These are phyloP conservation scores for Himalopsyche tibetana DNA, from an alignment of 2,888 invertebrate species.

Conservation along the genomic window DNA sequence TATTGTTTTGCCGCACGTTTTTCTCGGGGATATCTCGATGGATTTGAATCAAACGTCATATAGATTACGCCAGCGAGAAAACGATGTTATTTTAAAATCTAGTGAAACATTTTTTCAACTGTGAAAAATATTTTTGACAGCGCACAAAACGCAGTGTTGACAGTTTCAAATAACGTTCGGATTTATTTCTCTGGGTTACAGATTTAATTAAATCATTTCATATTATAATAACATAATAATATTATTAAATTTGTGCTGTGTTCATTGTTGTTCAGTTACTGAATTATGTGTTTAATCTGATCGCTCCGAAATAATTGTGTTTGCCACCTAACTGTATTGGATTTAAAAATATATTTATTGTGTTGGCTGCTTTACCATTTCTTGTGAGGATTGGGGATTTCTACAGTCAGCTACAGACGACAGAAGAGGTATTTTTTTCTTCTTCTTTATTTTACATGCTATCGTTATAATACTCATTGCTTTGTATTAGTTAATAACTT, in stretches of 20 bases:
- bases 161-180: neutral
- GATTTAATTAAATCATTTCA: neutral
- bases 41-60: neutral
- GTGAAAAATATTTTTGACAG: neutral
- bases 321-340: too few relatives aligned
- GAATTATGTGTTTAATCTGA: neutral
- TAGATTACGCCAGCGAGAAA: neutral
- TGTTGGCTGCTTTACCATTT: too few relatives aligned
- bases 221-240: neutral
- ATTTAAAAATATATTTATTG: too few relatives aligned
- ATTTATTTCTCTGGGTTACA: neutral
- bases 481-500: too few relatives aligned
- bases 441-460: too few relatives aligned
- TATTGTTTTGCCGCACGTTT: slow-evolving; percentile 13
- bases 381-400: too few relatives aligned
- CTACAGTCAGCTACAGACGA: too few relatives aligned
- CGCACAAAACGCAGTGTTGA: slow-evolving; percentile 31
- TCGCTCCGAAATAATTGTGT: too few relatives aligned
- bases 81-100: neutral
- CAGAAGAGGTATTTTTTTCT: too few relatives aligned
- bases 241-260: slow-evolving; percentile 2
- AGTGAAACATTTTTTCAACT: neutral
- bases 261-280: neutral
- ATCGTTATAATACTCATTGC: too few relatives aligned
- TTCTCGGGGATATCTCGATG: neutral